These are phyloP conservation scores for Cotesia vestalis DNA, from an alignment of 1,140 invertebrate genomes.

Conservation along the genomic window DNA sequence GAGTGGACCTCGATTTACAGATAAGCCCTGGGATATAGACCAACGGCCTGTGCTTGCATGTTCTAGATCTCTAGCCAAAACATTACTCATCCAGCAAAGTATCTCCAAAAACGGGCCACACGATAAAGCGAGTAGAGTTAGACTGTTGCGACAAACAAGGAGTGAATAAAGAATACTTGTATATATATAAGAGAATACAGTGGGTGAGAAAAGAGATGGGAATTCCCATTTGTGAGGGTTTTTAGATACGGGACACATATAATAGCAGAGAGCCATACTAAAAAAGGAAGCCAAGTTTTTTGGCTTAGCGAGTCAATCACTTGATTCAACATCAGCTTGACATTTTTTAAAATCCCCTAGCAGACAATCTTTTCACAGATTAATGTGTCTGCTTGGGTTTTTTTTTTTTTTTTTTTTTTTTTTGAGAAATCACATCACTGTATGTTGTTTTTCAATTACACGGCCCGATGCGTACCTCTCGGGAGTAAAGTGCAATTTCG, in stretches of 20 bases:
- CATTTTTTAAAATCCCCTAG: not conserved
- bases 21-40: no score
- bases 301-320: slow-evolving; percentile 2
- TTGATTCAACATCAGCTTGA: slow-evolving; percentile 3
- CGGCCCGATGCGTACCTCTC: slow-evolving; percentile 22
- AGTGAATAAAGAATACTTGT: no score
- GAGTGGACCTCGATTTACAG: no score
- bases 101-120: not conserved
- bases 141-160: not conserved
- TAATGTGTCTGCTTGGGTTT: slow-evolving; percentile 12
- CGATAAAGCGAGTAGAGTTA: not conserved
- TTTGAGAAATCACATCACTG: no score
- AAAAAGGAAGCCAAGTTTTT: not conserved
- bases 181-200: no score
- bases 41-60: not conserved
- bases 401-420: no score
- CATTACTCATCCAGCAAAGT: slow-evolving; percentile 16
- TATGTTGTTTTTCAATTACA: slow-evolving; percentile 38
- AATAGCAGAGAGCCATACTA: no score
- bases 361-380: slow-evolving; percentile 7
- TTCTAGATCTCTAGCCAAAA: slow-evolving; percentile 6
- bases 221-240: no score
- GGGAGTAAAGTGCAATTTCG: slow-evolving; percentile 13
- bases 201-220: no score
- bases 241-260: no score